Evolutionary conservation across 2,113 vertebrate species (phyloP).

Genomic region (Tringa solitaria): DNA sequence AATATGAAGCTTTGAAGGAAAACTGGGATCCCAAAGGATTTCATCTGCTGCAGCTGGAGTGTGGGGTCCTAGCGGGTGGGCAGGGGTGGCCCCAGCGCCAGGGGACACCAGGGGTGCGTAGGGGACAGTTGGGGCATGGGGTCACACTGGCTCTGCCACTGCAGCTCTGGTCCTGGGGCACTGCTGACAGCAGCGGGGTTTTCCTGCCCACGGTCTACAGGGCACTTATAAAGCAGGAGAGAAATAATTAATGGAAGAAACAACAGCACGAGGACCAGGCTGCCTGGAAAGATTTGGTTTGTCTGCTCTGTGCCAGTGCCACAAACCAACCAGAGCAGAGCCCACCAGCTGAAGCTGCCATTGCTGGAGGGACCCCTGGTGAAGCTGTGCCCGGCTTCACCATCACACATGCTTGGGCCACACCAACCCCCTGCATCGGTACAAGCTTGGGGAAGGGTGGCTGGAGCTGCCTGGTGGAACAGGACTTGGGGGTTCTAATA

Average conservation of each 20-base stretch:
- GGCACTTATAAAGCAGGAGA: background rate
- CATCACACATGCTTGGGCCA: no score
- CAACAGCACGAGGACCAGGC: background rate
- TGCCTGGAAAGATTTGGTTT: background rate
- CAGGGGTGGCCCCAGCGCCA: background rate
- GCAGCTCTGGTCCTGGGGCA: background rate
- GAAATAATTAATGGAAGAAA: background rate
- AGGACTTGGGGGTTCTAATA: no score
- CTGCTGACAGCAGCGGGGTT: background rate
- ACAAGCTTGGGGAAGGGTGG: no score
- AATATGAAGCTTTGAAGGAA: background rate
- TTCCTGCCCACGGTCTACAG: background rate
- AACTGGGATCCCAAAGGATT: background rate
- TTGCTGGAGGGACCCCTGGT: rapidly evolving
- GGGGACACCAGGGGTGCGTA: background rate
- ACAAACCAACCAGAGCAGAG: background rate
- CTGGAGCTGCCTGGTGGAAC: no score
- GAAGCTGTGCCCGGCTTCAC: background rate
- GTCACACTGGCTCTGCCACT: background rate
- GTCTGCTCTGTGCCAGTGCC: background rate
- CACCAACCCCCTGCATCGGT: no score
- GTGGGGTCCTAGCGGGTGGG: background rate
- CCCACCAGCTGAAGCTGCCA: background rate
- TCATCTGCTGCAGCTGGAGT: background rate
- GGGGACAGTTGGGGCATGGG: background rate